Percentiles rank a stretch among this genome's conserved stretches.
Conservation (phyloP, 1,140 invertebrate species). For the Brachionus sp. region DNA sequence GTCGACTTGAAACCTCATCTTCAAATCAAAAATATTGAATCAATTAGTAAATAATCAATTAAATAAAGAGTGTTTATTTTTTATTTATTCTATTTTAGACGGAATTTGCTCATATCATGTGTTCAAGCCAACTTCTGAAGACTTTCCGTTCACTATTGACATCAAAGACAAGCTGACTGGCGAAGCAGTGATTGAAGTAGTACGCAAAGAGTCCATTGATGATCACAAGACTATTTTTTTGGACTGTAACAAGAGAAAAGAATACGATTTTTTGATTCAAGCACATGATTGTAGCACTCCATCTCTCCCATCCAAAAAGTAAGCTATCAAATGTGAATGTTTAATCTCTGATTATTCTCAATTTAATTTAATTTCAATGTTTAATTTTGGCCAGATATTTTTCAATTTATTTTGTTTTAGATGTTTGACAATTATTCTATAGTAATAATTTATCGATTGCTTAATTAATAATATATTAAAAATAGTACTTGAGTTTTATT, state of each 20-base stretch:
- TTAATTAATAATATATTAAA: too few species aligned
- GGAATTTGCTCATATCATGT: slow-evolving; percentile 45
- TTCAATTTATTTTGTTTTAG: too few species aligned
- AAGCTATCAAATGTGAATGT: too few species aligned
- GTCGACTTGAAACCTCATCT: slow-evolving; percentile 42
- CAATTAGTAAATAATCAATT: slow-evolving; percentile 35
- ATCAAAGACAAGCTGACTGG: slow-evolving; percentile 31
- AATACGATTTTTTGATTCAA: slow-evolving; percentile 38
- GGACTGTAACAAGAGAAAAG: slow-evolving; percentile 38
- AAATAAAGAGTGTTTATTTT: background rate
- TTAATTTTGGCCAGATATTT: too few species aligned
- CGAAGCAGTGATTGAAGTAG: slow-evolving; percentile 25
- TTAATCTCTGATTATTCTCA: too few species aligned
- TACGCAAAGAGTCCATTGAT: background rate
- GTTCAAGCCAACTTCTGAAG: slow-evolving; percentile 23
- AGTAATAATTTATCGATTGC: too few species aligned
- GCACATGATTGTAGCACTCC: slow-evolving; percentile 36
- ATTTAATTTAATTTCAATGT: too few species aligned
- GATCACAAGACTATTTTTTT: background rate
- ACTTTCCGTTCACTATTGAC: slow-evolving; percentile 38
- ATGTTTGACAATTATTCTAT: too few species aligned
- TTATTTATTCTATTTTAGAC: background rate
- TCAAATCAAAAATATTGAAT: slow-evolving; percentile 43
- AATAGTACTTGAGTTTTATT: too few species aligned
- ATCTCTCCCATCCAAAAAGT: slow-evolving; percentile 36